These are phyloP conservation scores for Drosophila insularis DNA, from an alignment of 1,140 invertebrate genomes.

Conservation along the genomic window DNA sequence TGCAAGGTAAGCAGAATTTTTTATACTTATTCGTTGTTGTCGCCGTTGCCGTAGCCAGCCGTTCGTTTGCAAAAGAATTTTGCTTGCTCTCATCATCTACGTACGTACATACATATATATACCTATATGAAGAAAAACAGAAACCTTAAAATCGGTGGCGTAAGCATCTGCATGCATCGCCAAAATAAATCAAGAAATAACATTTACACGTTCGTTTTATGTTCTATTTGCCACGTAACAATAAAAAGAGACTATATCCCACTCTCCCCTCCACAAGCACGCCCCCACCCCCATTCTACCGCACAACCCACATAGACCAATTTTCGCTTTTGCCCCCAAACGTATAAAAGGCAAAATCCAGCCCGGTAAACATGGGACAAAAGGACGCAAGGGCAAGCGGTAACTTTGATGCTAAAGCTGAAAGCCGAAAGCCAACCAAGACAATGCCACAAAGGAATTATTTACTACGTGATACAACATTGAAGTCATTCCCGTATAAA, in stretches of 20 bases:
- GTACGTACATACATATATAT: neutral
- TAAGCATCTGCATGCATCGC: conserved; percentile 79
- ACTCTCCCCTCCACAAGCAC: neutral
- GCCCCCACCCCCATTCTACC: conserved; percentile 1
- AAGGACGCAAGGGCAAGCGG: conserved; percentile 6
- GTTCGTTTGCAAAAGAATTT: conserved; percentile 27
- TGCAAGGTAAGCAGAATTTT: conserved; percentile 78
- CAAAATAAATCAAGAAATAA: conserved; percentile 81
- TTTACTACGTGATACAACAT: conserved; percentile 80
- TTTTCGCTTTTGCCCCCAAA: conserved; percentile 33
- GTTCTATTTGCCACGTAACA: conserved; percentile 80
- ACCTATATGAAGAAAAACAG: conserved; percentile 19
- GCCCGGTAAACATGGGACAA: conserved; percentile 41
- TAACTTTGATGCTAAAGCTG: conserved; percentile 36
- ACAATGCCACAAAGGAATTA: conserved; percentile 80
- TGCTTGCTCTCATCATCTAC: conserved; percentile 29
- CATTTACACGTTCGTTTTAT: conserved; percentile 81
- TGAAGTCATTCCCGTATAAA: conserved; percentile 76
- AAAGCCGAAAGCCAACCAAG: conserved; percentile 72
- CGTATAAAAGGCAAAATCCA: conserved; percentile 18
- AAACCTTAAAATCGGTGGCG: conserved; percentile 67
- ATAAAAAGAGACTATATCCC: conserved; percentile 52
- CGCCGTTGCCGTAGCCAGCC: conserved; percentile 28
- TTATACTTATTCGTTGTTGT: conserved; percentile 55
- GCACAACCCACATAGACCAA: conserved; percentile 59